Percentiles rank a stretch among this genome's conserved stretches.
Conservation (phyloP, 2,888 invertebrate genomes). For the Chalcis sispes region DNA sequence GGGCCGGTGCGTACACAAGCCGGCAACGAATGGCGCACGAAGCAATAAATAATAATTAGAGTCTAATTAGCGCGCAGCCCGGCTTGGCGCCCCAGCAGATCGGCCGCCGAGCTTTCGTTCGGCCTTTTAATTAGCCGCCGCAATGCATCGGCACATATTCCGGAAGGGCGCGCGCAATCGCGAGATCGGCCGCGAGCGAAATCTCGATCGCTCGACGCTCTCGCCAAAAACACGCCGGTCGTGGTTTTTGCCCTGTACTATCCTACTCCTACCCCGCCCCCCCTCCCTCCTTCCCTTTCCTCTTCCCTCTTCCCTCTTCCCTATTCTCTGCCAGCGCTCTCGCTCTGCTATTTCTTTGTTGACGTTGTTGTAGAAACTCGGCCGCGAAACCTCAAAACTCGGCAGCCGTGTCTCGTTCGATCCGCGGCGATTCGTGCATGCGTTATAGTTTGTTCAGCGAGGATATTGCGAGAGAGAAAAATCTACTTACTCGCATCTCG, state of each 20-base stretch:
- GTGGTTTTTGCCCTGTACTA: too few species aligned
- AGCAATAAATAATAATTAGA: constrained; percentile 74
- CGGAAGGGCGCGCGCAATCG: neutral
- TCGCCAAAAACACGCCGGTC: constrained; percentile 14
- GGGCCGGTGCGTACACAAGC: neutral
- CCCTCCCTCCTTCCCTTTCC: neutral
- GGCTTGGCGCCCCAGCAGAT: too few species aligned
- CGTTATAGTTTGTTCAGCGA: too few species aligned
- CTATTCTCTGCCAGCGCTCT: neutral
- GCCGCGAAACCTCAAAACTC: neutral
- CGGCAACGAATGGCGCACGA: constrained; percentile 61
- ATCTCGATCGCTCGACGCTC: neutral
- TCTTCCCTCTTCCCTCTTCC: too few species aligned
- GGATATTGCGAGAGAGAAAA: too few species aligned
- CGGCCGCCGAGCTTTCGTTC: constrained; percentile 23
- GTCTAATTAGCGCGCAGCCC: constrained; percentile 71
- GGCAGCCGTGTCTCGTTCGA: neutral
- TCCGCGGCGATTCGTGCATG: too few species aligned
- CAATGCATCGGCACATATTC: too few species aligned
- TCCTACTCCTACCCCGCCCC: too few species aligned
- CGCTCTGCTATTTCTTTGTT: too few species aligned
- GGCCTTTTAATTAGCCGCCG: constrained; percentile 50
- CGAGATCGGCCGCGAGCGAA: neutral
- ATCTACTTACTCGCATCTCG: too few species aligned
- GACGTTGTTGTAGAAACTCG: neutral